Base-by-base conservation (phyloP, 2,888 invertebrate genomes). In the Temnothorax unifasciatus region DNA sequence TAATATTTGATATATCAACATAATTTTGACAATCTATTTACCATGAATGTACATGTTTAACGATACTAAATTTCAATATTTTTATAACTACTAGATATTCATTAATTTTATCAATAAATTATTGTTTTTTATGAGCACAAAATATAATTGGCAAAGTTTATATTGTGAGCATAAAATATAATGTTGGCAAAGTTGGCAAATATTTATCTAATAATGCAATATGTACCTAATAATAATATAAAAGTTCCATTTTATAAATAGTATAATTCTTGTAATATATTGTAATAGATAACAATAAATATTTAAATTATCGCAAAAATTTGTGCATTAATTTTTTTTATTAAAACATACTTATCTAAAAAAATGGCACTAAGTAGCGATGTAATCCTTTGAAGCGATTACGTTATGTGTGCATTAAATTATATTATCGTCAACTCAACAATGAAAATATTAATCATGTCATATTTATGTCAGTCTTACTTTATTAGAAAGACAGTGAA, bases 391-490 rank as follows among this genome's bases (percentile, higher is more conserved):
- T 15, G 6, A 74, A 44, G 8, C 8, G n/a, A 9, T 5, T 29
- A 18, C 5, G n/a, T 18, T 25, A 8, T 64, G n/a, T 64, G n/a
- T 61, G 44, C 5, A 4, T 15, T 29, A 0, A 61, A 61, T 44
- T 25, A 41, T 68, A 76, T 76, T 76, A 25, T 76, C 5, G 3
- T 50, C 41, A 68, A 11, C 0, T 34, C 15, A 34, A 47, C n/a
- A 34, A 21, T 41, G 8, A 41, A 76, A 34, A 50, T 50, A 50
- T 21, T 25, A 25, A 38, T 52, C 8, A 41, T 13, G 2, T 2
- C 47, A 50, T 68, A 68, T 79, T 38, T 59, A 59, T 47, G 18
- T 57, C 57, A 79, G 44, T 44, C 44, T 79, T 69, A 69, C 29
- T 13, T 41, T 18, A 18, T 25, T 18, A 68, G 9, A 25, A 71